phyloP scores from a whole-genome alignment of 1,140 invertebrate genomes.

The Magallana angulata region DNA sequence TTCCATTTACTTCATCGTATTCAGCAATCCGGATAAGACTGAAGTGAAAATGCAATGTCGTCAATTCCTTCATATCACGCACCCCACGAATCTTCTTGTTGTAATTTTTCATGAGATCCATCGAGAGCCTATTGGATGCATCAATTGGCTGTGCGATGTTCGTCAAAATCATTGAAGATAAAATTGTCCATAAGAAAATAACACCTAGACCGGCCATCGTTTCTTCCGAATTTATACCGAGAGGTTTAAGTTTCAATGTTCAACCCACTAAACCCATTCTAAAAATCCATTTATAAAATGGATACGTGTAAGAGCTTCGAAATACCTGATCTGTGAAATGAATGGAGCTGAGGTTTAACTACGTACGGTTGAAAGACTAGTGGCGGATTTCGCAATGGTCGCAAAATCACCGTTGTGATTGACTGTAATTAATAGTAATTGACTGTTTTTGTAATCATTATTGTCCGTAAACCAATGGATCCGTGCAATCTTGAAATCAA shows the following conservation, averaged over 20 bases:
- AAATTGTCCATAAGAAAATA: not conserved
- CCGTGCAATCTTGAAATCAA: no score
- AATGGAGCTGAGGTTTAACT: no score
- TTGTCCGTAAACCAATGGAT: not conserved
- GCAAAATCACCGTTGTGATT: not conserved
- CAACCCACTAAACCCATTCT: not conserved
- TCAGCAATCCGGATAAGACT: not conserved
- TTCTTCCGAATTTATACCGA: not conserved
- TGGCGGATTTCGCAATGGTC: not conserved
- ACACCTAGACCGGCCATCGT: not conserved
- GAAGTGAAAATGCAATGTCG: not conserved
- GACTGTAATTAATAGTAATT: not conserved
- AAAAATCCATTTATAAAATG: no score
- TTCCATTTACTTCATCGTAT: conserved; percentile 41
- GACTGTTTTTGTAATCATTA: not conserved
- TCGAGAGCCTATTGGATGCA: not conserved
- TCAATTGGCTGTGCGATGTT: not conserved
- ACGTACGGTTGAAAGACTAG: no score
- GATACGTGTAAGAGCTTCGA: no score
- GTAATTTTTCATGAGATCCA: conserved; percentile 6
- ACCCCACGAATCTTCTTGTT: conserved; percentile 17
- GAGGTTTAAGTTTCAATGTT: not conserved
- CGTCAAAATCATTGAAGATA: not conserved
- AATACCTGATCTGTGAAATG: no score
- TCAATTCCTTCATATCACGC: not conserved